Evolutionary conservation across 2,797 vertebrate species (phyloP).

Genomic region (Mionectes olivaceus): DNA sequence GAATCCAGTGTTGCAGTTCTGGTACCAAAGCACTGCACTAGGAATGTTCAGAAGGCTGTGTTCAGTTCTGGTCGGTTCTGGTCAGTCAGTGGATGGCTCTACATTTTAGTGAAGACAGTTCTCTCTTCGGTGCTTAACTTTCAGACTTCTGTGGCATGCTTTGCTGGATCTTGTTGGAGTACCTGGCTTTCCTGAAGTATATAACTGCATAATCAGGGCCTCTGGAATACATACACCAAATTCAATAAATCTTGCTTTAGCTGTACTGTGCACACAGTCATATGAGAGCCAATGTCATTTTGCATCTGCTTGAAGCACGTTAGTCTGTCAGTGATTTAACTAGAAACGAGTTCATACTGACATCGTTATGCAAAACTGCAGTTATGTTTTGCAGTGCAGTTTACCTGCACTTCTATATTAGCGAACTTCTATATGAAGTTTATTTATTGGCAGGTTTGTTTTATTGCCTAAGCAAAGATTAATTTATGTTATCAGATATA

Average conservation of each 20-base stretch:
- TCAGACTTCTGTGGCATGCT: background rate
- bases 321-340: background rate
- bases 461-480: background rate
- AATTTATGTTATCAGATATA: background rate
- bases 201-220: background rate
- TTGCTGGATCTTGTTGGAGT: background rate
- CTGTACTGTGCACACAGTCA: background rate
- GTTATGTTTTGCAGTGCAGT: background rate
- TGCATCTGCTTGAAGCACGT: background rate
- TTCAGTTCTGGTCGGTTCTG: background rate
- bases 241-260: background rate
- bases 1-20: rapidly evolving
- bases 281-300: background rate
- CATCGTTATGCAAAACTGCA: background rate
- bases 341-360: background rate
- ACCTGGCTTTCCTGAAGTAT: background rate
- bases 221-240: background rate
- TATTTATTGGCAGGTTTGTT: background rate
- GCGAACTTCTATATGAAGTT: background rate
- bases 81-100: background rate
- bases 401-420: background rate
- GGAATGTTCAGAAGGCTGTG: background rate
- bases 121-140: background rate
- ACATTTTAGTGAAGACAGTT: background rate
- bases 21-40: background rate